Conservation (phyloP, 1,140 invertebrate species). For the Camponotus vicinus region DNA sequence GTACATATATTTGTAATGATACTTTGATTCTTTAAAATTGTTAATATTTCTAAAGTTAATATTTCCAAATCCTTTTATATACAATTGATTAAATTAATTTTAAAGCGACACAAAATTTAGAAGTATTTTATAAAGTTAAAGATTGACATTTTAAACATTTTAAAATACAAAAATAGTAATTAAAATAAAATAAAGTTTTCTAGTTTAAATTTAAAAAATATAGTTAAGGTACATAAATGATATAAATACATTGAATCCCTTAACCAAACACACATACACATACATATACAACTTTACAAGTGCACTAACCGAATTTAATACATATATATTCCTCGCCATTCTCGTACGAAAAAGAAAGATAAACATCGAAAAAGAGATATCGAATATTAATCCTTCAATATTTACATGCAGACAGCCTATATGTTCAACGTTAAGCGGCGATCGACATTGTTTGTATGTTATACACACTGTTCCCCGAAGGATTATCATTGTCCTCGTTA, state of each 20-base stretch:
- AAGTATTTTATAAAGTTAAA: not conserved
- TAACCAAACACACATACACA: too few relatives aligned
- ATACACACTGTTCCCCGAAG: not conserved
- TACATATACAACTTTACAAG: not conserved
- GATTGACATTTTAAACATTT: not conserved
- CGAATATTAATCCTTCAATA: slow-evolving; percentile 46
- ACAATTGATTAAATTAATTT: not conserved
- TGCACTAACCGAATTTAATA: not conserved
- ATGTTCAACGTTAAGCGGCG: slow-evolving; percentile 17
- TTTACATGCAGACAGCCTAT: slow-evolving; percentile 30
- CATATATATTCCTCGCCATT: not conserved
- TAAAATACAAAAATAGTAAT: not conserved
- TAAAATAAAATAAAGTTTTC: not conserved
- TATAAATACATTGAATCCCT: not conserved
- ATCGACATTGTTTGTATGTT: slow-evolving; percentile 28
- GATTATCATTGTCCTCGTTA: slow-evolving; percentile 31
- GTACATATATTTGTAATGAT: not conserved
- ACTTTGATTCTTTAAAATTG: not conserved
- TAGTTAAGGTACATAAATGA: not conserved
- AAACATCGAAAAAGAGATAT: slow-evolving; percentile 21
- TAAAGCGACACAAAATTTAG: not conserved
- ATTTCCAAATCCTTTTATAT: too few relatives aligned
- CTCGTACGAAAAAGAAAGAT: not conserved
- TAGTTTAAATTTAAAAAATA: not conserved
- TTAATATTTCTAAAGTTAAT: not conserved